Evolutionary conservation across 2,888 invertebrate species (phyloP), one percentile per base, ranked within the genome.

Genomic region (Chymomyza caudatula): DNA sequence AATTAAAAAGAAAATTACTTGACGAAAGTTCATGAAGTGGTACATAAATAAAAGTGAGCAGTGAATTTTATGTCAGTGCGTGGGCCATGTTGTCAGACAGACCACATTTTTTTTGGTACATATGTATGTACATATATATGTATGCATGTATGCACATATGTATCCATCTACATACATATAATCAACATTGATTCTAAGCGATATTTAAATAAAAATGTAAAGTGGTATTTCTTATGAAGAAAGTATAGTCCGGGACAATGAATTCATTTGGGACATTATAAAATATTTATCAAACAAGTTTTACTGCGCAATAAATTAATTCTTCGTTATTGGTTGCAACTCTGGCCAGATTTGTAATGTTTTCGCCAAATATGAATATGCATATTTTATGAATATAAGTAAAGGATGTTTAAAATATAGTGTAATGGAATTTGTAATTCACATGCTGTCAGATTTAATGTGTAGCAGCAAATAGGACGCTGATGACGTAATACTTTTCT

Each of bases 401-500:
- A 23, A n/a, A n/a, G n/a, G n/a, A 5, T 25, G 25, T 25, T 25
- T 25, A 5, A 37, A 37, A 37, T 11, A 11, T 6, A 49, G 8
- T 11, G 6, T 17, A 37, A 20, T 42, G 23, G 19, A 6, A 56
- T 65, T 37, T 19, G 19, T 23, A 15, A 65, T 53, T 13, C 17
- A 42, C 63, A 61, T 23, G 29, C 37, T 15, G 37, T 44, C 49
- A 29, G 66, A 65, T 54, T 54, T 25, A 69, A 49, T 63, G 66
- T 17, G 19, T 8, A 44, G 47, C 47, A 47, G 8, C 74, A 74
- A 80, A 67, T 86, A 75, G 86, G 85, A 77, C 87, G 85, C 87
- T 80, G 82, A 86, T 82, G 82, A 82, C 82, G 82, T 82, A 82
- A 82, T 86, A 73, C 65, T 66, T 71, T 56, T 69, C 67, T 62